Evolutionary conservation across 2,888 invertebrate species (phyloP).

Genomic region (Eilema sororculum): DNA sequence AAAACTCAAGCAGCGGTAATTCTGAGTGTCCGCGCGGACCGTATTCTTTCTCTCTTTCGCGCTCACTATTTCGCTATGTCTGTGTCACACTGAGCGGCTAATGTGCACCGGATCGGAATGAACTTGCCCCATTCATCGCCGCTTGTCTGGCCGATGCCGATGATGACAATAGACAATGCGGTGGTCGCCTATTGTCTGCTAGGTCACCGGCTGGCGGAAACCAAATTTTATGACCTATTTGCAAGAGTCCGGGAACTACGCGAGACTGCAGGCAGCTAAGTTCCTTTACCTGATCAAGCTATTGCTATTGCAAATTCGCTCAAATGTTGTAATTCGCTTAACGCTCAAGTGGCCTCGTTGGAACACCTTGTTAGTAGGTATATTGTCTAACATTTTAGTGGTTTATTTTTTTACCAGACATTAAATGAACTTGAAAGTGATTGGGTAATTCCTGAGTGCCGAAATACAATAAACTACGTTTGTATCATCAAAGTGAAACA

Average conservation of each 20-base stretch:
- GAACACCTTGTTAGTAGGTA: background rate
- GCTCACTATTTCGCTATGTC: slow-evolving; percentile 54
- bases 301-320: slow-evolving; percentile 38
- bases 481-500: slow-evolving; percentile 26
- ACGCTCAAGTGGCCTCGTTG: slow-evolving; percentile 39
- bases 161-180: slow-evolving; percentile 78
- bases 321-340: slow-evolving; percentile 30
- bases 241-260: slow-evolving; percentile 65
- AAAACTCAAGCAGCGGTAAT: slow-evolving; percentile 80
- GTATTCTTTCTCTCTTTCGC: slow-evolving; percentile 56
- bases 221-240: slow-evolving; percentile 70
- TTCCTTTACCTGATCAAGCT: slow-evolving; percentile 53
- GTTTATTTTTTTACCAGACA: slow-evolving; percentile 1
- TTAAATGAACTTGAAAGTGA: slow-evolving; percentile 9
- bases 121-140: slow-evolving; percentile 82
- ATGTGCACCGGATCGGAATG: slow-evolving; percentile 71
- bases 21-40: slow-evolving; percentile 71
- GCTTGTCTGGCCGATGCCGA: slow-evolving; percentile 63
- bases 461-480: slow-evolving; percentile 15
- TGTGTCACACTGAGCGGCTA: slow-evolving; percentile 60
- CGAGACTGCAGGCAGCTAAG: slow-evolving; percentile 54
- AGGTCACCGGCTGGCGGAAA: slow-evolving; percentile 70
- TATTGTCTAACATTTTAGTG: slow-evolving; percentile 1
- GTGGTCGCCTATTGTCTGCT: slow-evolving; percentile 74
- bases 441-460: background rate